Base-by-base conservation (phyloP, 2,113 vertebrate species). In the Hyperopisus bebe region DNA sequence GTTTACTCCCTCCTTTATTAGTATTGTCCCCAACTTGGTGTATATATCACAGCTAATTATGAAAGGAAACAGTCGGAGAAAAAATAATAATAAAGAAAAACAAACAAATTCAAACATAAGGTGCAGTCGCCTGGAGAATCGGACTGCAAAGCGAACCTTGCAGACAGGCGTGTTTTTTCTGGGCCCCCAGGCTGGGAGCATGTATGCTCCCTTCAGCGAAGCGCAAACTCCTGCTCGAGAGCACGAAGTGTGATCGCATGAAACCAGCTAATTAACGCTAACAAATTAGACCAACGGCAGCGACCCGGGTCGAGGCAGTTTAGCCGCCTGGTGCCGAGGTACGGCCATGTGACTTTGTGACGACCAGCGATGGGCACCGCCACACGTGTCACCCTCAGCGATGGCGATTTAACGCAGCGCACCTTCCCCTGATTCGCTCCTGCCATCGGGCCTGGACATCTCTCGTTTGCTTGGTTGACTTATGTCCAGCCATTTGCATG, bases 251-350 rank as follows among this genome's bases (percentile, higher is more conserved):
- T 96, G 96, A 97, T 93, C 94, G 94, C 94, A 96, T 95, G 95
- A 96, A 97, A 96, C 94, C 94, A 96, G 97, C 96, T 97, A 97
- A 98, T 98, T 98, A 98, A 97, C 97, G 96, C 97, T 95, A 96
- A 95, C 96, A 97, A 98, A 99, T 98, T 97, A 98, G 97, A 98
- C 98, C 97, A 97, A 98, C 96, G 94, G 96, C 95, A 95, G 96
- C 95, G 96, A 96, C 96, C 95, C 96, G 95, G 96, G 97, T 97
- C 96, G 95, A 96, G 94, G 95, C 95, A 94, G 95, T 27, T 95
- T 96, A 97, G 97, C 97, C 94, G 96, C 96, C 96, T 95, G 94
- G 95, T 96, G 96, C 96, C 96, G 96, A 96, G 95, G 95, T 93
- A 53, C 96, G 97, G 95, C 95, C 95, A 95, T 96, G 96, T 96